Percentiles rank a stretch among this genome's conserved stretches.
phyloP scores from a whole-genome alignment of 2,888 invertebrate genomes.

The Megaustenia siamemsis region DNA sequence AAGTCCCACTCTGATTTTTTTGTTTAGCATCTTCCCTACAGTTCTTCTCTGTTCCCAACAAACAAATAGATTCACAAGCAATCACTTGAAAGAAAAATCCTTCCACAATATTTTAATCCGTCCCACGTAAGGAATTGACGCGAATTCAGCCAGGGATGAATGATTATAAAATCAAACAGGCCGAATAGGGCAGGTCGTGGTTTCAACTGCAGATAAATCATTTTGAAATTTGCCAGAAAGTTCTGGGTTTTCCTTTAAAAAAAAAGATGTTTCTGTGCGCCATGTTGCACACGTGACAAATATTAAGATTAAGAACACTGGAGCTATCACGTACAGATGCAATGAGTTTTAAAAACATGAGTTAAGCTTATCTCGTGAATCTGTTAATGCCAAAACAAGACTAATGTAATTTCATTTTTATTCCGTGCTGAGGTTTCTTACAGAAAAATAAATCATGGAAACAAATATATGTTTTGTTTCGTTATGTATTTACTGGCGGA shows the following conservation, averaged over 20 bases:
- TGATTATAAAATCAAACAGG: neutral
- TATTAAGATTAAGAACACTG: too few species aligned
- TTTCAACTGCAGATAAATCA: constrained; percentile 4
- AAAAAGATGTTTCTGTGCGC: neutral
- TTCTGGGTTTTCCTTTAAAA: neutral
- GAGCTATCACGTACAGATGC: too few species aligned
- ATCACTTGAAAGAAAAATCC: neutral
- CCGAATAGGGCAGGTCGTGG: neutral
- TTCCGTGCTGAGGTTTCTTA: too few species aligned
- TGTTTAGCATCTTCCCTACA: neutral
- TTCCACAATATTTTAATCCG: neutral
- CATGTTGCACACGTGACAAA: too few species aligned
- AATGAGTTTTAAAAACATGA: too few species aligned
- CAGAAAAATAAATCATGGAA: too few species aligned
- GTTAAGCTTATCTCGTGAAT: too few species aligned
- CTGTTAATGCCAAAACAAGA: too few species aligned
- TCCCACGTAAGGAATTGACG: neutral
- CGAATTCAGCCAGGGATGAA: neutral
- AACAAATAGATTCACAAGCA: neutral
- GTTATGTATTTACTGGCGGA: too few species aligned
- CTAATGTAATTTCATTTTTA: too few species aligned
- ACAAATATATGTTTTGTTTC: too few species aligned
- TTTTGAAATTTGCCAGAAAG: neutral
- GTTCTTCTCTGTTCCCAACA: neutral
- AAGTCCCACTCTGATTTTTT: too few species aligned